A percentile compares a stretch with the other conserved stretches of the same genome.
These are phyloP conservation scores for Crossaster papposus DNA, from an alignment of 53 echinoderm and acorn worm species.

Conservation along the genomic window DNA sequence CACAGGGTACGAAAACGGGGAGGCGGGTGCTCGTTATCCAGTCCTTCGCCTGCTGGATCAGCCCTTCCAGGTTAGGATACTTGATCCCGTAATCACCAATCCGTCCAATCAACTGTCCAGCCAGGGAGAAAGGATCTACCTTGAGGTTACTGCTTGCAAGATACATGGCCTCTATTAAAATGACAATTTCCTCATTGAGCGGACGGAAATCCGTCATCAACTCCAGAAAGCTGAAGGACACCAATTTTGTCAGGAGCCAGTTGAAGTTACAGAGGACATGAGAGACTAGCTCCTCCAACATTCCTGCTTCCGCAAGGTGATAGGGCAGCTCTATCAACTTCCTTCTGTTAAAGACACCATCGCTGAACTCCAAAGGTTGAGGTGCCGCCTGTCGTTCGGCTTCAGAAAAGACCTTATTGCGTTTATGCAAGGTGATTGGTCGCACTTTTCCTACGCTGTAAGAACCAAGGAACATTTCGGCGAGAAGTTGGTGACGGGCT, in stretches of 20 bases:
- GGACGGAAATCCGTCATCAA: constrained; percentile 71
- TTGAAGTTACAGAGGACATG: constrained; percentile 80
- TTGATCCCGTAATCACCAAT: constrained; percentile 63
- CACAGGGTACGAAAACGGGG: constrained; percentile 74
- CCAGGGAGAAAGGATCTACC: constrained; percentile 75
- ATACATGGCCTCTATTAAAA: constrained; percentile 72
- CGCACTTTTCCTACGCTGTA: constrained; percentile 72
- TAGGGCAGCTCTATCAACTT: constrained; percentile 83
- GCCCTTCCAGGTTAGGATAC: constrained; percentile 45
- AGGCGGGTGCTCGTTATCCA: constrained; percentile 64
- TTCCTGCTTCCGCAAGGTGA: constrained; percentile 58
- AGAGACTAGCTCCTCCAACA: constrained; percentile 60
- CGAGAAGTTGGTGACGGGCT: constrained; percentile 67
- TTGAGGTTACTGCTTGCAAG: constrained; percentile 87
- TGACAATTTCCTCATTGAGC: constrained; percentile 55
- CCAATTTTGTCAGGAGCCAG: constrained; percentile 83
- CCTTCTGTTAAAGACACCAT: constrained; percentile 77
- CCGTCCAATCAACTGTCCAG: constrained; percentile 83
- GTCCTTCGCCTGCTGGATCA: constrained; percentile 64
- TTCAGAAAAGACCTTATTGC: constrained; percentile 64
- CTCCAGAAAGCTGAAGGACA: constrained; percentile 75
- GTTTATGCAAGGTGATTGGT: constrained; percentile 69
- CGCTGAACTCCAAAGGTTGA: constrained; percentile 81
- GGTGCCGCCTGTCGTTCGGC: constrained; percentile 83
- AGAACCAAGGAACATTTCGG: constrained; percentile 80